Percentiles rank a stretch among this genome's conserved stretches.
phyloP scores from a whole-genome alignment of 2,113 vertebrate genomes.

The Campylomormyrus numenius region DNA sequence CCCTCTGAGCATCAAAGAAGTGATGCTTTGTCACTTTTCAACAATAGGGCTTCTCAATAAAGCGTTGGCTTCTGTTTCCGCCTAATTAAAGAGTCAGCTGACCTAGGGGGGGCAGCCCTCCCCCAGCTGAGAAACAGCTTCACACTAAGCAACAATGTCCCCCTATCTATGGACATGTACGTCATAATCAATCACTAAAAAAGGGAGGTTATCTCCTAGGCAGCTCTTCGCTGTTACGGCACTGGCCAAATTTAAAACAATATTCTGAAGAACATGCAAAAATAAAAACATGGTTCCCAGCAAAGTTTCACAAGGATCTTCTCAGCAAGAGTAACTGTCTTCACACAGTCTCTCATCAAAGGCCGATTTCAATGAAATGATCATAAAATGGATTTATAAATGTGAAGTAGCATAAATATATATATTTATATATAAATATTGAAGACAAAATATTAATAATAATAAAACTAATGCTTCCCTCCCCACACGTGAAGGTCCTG shows the following conservation, averaged over 20 bases:
- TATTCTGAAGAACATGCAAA: background rate
- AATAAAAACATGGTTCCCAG: background rate
- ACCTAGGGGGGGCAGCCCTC: too few species aligned
- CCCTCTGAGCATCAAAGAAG: background rate
- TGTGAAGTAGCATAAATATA: background rate
- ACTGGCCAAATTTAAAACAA: background rate
- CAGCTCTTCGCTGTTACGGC: background rate
- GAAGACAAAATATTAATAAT: background rate
- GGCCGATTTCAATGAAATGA: background rate
- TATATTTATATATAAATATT: background rate
- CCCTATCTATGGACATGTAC: background rate
- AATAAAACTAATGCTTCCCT: background rate
- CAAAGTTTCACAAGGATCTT: background rate
- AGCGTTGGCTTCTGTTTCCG: background rate
- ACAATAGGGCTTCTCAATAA: background rate
- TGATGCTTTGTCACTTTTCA: background rate
- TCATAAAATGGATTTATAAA: background rate
- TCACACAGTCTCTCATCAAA: background rate
- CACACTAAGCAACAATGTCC: background rate
- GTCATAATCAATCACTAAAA: background rate
- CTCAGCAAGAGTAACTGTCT: background rate
- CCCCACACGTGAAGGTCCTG: background rate
- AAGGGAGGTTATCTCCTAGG: background rate
- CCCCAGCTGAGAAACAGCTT: background rate
- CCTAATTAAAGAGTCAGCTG: background rate